Evolutionary conservation across 1,140 invertebrate genomes (phyloP), one percentile per base, ranked within the genome.

Genomic region (Holotrichia oblita): DNA sequence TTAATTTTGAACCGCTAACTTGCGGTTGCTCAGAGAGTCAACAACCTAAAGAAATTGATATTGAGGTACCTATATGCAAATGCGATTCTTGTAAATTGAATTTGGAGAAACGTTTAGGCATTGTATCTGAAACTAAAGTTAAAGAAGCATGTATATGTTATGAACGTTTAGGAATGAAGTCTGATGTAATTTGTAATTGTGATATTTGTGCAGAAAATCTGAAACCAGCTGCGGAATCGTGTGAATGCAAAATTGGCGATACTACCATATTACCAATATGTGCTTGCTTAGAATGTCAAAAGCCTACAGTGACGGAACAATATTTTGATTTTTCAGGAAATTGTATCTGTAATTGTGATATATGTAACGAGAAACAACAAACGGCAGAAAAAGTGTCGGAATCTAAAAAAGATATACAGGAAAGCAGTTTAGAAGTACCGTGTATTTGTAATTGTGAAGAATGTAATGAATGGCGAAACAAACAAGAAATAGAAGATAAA

Each of bases 331-430:
- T 22, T 9, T 12, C 61, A 9, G 22, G 10, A 27, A 69, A 7
- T 22, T 69, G 61, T 7, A 69, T 69, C 4, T 69, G 61, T 69
- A 27, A 69, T 27, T 69, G 61, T n/a, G 61, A 69, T 17, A 27
- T 27, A 69, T 69, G 61, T 69, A 27, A 10, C 2, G 44, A 17
- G n/a, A 2, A 48, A 48, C 44, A 48, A 48, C n/a, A 17, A 17
- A 27, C 22, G 22, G 20, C 14, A 69, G 61, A 0, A 55, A 55
- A n/a, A 17, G 6, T 17, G 14, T 17, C 0, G 22, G 22, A 6
- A 0, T 4, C 20, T 69, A 6, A 4, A 6, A 17, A 55, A 55
- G 2, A 34, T 4, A 34, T 17, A n/a, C 6, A 55, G 17, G 61
- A 69, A 69, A 69, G 20, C 10, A 9, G 17, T 27, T 69, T 10